A percentile compares a stretch with the other conserved stretches of the same genome.
Evolutionary conservation across 1,140 invertebrate genomes (phyloP).

Genomic region (Onthophagus taurus): DNA sequence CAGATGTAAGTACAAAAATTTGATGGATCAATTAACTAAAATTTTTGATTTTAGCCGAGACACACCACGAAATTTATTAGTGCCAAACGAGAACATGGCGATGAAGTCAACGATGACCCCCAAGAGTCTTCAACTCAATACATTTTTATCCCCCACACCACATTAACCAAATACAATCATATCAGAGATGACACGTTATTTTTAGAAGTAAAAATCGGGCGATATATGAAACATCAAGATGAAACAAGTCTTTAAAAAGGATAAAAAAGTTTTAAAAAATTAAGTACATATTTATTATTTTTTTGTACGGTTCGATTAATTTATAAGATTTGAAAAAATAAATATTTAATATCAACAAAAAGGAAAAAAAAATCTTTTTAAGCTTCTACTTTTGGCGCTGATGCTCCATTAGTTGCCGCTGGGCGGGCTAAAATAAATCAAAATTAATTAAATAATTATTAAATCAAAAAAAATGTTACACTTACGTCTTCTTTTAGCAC

Average conservation of each 20-base stretch:
- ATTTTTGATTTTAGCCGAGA: constrained; percentile 29
- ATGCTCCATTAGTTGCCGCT: too few relatives aligned
- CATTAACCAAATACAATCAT: constrained; percentile 53
- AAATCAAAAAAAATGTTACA: too few relatives aligned
- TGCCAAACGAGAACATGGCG: constrained; percentile 37
- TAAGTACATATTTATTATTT: not conserved
- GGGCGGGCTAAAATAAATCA: too few relatives aligned
- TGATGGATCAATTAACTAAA: not conserved
- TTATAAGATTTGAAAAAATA: too few relatives aligned
- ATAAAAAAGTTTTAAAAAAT: too few relatives aligned
- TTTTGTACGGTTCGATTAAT: not conserved
- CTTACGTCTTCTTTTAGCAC: not conserved
- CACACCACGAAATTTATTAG: constrained; percentile 43
- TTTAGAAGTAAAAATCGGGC: constrained; percentile 48
- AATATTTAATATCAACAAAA: too few relatives aligned
- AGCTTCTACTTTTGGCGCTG: not conserved
- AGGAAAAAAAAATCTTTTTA: not conserved
- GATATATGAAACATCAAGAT: constrained; percentile 3
- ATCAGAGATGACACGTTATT: constrained; percentile 55
- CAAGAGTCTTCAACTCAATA: constrained; percentile 52
- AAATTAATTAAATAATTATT: too few relatives aligned
- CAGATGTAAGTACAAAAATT: constrained; percentile 20
- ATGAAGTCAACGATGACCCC: constrained; percentile 39
- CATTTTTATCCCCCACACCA: constrained; percentile 62
- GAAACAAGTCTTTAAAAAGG: constrained; percentile 10